Conservation (phyloP, 2,113 vertebrate genomes). For the Atrichornis clamosus region DNA sequence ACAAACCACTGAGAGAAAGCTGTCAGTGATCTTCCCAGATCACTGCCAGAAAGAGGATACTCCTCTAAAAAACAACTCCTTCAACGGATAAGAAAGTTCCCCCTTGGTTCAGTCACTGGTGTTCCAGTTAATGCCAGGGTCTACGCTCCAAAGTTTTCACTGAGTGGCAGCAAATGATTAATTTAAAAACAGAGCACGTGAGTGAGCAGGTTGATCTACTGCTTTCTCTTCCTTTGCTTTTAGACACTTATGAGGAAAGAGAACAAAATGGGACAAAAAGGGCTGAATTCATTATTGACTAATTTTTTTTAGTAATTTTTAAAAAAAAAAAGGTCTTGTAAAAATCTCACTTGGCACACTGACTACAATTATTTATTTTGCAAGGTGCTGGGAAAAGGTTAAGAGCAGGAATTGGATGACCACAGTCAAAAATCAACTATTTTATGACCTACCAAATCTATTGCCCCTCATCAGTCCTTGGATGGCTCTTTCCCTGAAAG, state of each 20-base stretch:
- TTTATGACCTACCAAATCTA: neutral
- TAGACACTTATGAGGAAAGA: neutral
- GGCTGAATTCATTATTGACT: neutral
- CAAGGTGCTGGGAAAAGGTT: neutral
- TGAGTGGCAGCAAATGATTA: neutral
- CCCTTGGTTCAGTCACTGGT: neutral
- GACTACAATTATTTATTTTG: neutral
- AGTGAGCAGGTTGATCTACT: neutral
- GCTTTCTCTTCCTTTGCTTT: neutral
- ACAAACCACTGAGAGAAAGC: neutral
- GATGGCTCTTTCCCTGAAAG: neutral
- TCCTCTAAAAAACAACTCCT: neutral
- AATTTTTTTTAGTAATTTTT: neutral
- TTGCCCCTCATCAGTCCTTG: neutral
- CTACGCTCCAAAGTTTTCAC: neutral
- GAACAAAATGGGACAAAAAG: neutral
- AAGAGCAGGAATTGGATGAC: neutral
- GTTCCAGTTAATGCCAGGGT: neutral
- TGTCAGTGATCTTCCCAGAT: neutral
- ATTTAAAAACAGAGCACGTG: neutral
- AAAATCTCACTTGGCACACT: neutral
- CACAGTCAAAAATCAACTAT: neutral
- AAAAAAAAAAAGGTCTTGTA: neutral
- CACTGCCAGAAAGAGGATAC: neutral
- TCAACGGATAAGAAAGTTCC: neutral